phyloP scores from a whole-genome alignment of 2,113 vertebrate genomes.

The Galbula dea region DNA sequence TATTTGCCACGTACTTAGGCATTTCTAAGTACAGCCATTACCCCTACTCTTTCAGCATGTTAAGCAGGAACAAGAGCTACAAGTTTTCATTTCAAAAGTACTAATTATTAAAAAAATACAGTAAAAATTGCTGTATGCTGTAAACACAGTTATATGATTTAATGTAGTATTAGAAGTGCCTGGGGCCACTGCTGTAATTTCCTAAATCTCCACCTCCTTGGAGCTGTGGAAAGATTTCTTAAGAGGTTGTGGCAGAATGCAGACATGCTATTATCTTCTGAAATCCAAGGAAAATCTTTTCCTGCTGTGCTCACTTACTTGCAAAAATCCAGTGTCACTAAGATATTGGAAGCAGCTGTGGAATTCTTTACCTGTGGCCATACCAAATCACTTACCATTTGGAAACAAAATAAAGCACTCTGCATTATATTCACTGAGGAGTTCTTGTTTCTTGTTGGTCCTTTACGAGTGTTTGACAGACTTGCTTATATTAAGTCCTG shows the following conservation, averaged over 20 bases:
- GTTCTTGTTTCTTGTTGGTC: rapidly evolving
- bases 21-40: neutral
- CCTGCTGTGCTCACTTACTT: neutral
- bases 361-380: neutral
- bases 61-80: neutral
- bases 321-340: neutral
- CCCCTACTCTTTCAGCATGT: neutral
- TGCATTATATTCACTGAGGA: neutral
- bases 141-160: neutral
- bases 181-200: neutral
- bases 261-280: neutral
- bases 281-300: neutral
- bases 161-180: neutral
- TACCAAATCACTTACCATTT: neutral
- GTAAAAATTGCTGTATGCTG: neutral
- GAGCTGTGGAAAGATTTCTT: neutral
- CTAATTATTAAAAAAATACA: neutral
- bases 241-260: neutral
- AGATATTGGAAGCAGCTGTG: neutral
- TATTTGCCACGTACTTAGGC: rapidly evolving
- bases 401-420: neutral
- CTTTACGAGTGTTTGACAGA: neutral
- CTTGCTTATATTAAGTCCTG: neutral
- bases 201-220: neutral
- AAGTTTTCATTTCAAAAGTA: neutral